These are phyloP conservation scores for Apaloderma vittatum DNA, from an alignment of 2,113 vertebrate genomes.

Conservation along the genomic window DNA sequence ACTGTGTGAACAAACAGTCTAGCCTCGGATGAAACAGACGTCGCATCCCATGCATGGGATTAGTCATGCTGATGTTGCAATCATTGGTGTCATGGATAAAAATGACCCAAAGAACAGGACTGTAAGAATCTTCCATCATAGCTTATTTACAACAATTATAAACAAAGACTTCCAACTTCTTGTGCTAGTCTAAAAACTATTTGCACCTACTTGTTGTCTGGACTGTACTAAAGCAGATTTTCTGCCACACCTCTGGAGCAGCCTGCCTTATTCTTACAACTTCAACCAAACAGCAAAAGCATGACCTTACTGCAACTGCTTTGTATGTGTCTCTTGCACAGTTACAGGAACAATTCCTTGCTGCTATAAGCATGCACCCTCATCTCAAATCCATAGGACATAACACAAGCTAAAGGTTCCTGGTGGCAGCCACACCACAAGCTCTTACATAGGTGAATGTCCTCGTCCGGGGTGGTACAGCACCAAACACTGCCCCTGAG, in stretches of 20 bases:
- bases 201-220: background rate
- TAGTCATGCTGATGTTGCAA: constrained; percentile 29
- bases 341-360: background rate
- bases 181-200: background rate
- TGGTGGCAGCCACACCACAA: background rate
- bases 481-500: background rate
- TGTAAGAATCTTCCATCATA: background rate
- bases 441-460: background rate
- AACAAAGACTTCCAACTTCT: background rate
- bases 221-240: background rate
- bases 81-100: constrained; percentile 31
- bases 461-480: background rate
- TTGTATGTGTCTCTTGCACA: background rate
- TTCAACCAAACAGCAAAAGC: background rate
- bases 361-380: background rate
- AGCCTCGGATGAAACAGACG: background rate
- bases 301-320: background rate
- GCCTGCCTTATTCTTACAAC: background rate
- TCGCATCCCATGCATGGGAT: background rate
- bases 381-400: background rate
- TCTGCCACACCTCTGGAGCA: background rate
- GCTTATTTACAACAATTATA: background rate
- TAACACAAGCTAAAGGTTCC: background rate
- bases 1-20: background rate
- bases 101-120: background rate